Percentiles rank a stretch among this genome's conserved stretches.
These are phyloP conservation scores for Polyploca ridens DNA, from an alignment of 2,888 invertebrate genomes.

Conservation along the genomic window DNA sequence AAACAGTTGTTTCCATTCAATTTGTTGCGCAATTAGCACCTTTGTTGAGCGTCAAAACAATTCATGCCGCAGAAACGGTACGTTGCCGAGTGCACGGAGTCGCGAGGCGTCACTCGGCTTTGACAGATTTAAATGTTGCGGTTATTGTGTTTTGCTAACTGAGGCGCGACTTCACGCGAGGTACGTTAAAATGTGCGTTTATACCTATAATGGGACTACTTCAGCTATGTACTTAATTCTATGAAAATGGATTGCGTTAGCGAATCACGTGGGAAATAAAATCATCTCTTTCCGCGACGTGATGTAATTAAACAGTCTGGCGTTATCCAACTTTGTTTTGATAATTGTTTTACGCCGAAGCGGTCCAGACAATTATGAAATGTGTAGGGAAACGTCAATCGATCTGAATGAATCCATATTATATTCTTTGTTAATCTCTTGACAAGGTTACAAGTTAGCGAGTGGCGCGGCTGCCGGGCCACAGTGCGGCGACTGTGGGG, in stretches of 20 bases:
- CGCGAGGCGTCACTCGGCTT: background rate
- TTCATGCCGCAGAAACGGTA: background rate
- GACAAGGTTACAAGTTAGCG: too few species aligned
- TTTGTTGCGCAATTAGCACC: constrained; percentile 11
- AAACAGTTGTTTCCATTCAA: constrained; percentile 8
- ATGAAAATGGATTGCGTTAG: background rate
- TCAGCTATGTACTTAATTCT: background rate
- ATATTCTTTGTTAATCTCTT: background rate
- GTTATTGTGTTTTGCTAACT: background rate
- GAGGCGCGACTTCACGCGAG: too few species aligned
- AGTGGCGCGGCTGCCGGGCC: background rate
- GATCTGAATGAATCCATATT: background rate
- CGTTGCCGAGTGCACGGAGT: background rate
- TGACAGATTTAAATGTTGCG: background rate
- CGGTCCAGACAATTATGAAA: background rate
- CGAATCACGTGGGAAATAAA: background rate
- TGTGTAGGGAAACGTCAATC: background rate
- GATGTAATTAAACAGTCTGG: background rate
- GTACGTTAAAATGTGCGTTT: background rate
- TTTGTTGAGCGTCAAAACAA: constrained; percentile 8
- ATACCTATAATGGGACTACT: background rate
- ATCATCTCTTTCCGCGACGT: background rate
- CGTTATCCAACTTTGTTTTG: background rate
- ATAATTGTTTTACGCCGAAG: constrained; percentile 1
- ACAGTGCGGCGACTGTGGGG: background rate